These are phyloP conservation scores for Drosophila trapezifrons DNA, from an alignment of 1,140 invertebrate species.

Conservation along the genomic window DNA sequence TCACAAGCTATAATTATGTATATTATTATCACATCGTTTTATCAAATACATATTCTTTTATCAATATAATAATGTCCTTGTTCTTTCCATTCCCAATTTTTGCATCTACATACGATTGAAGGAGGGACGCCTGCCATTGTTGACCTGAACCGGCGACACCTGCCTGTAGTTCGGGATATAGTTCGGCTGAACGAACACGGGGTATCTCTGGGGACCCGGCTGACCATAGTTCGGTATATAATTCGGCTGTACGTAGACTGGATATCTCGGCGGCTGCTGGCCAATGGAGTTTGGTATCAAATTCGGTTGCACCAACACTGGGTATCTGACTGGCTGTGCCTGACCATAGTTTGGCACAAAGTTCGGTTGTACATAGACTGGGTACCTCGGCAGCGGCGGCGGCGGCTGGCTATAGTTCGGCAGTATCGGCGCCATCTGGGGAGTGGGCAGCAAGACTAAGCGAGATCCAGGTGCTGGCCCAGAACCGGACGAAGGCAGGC, in stretches of 20 bases:
- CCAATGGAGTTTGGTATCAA: neutral
- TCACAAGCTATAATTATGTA: too few species aligned
- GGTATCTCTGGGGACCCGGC: too few species aligned
- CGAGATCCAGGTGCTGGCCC: neutral
- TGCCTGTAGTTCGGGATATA: too few species aligned
- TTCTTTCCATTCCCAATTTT: too few species aligned
- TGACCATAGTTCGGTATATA: neutral
- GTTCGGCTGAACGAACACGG: too few species aligned
- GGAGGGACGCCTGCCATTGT: neutral
- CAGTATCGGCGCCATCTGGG: neutral
- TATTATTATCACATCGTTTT: too few species aligned
- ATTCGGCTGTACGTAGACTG: neutral
- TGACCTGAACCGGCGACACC: too few species aligned
- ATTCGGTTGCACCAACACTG: neutral
- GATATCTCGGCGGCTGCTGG: neutral
- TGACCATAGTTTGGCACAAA: neutral
- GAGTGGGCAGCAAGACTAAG: conserved; percentile 3
- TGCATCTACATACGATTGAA: neutral
- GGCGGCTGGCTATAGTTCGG: neutral
- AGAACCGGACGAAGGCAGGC: neutral
- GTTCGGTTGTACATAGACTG: neutral
- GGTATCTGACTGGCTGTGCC: neutral
- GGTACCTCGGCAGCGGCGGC: neutral
- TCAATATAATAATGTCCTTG: too few species aligned
- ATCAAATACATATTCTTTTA: too few species aligned